Evolutionary conservation across 2,888 invertebrate genomes (phyloP), one percentile per base, ranked within the genome.

Genomic region (Orthosia incerta): DNA sequence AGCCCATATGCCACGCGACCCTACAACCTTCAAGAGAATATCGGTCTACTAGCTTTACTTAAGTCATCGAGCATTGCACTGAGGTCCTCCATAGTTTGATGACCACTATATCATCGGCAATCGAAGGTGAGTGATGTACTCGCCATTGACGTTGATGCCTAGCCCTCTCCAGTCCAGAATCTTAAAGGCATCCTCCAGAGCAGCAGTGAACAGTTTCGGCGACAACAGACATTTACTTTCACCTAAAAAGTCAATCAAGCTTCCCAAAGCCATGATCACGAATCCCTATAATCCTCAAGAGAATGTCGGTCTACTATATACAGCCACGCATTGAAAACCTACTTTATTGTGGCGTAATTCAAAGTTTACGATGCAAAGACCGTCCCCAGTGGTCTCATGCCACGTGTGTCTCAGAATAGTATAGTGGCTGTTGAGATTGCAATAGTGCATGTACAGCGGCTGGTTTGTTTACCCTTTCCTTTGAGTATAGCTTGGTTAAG

Each of bases 281-380:
- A 11, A n/a, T 31, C 56, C 73, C 53, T 69, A 53, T 15, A 55
- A 23, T 56, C 39, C 76, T 31, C 80, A 3, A 23, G 76, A 23
- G 80, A 61, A 15, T 12, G 0, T 3, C 20, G 26, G 53, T 65
- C 45, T 23, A 16, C 20, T 61, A 4, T 31, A 39, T 13, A 53
- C 20, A 20, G 45, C 39, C 55, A 67, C 70, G 69, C 69, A 77
- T 81, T 78, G 70, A 74, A 68, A 81, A 81, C 64, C 81, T 71
- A 74, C 31, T 81, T 81, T 69, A 81, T 15, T 31, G 67, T 55
- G 51, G 62, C 13, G 64, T 74, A 78, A 81, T 81, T 82, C 74
- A 82, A 81, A 82, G 39, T 82, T 82, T 79, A 82, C 70, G 70
- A 79, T 59, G 59, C 60, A 72, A 74, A 69, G 55, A 53, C 20